Base-by-base conservation (phyloP, 2,113 vertebrate genomes). In the Brienomyrus longianalis region DNA sequence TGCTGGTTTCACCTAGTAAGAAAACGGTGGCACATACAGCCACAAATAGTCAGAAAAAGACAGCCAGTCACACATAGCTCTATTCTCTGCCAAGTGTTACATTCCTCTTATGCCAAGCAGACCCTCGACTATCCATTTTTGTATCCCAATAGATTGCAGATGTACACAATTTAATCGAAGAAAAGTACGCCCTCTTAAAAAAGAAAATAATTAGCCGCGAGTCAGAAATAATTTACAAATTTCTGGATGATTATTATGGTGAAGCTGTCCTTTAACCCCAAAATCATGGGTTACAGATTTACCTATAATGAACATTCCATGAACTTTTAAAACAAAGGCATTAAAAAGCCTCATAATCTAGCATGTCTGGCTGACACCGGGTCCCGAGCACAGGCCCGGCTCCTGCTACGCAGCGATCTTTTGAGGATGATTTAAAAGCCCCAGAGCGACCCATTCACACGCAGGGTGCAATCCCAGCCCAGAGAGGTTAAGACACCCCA, bases 401-500 rank as follows among this genome's bases (percentile, higher is more conserved):
- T 80, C 35, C 74, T 80, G 74, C 74, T 80, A 43, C 35, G 35
- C 35, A 80, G 74, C 74, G 74, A 80, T 35, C 74, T 84, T 13
- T 83, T 83, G 39, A 45, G 35, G 19, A 45, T 39, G 43, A 83
- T 83, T 83, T 45, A 48, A 48, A 84, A 84, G 23, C 39, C 83
- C 83, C 83, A 23, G 8, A 43, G 43, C 83, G 45, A 84, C 83
- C 21, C 45, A 39, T 45, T 39, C 77, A 23, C 77, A 83, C 77
- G 6, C 43, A n/a, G 83, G 83, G 21, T 84, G 8, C 45, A 9
- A 84, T 13, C 23, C 43, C 83, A 48, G 35, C 8, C 9, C 45
- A 84, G 83, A 84, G 45, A 47, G 83, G 21, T 84, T 80, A 52
- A 74, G 52, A 45, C 52, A 70, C 90, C 90, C 88, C 56, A 54